These are phyloP conservation scores for Caenorhabditis sp. DNA, from an alignment of 2,888 invertebrate species.

Conservation along the genomic window DNA sequence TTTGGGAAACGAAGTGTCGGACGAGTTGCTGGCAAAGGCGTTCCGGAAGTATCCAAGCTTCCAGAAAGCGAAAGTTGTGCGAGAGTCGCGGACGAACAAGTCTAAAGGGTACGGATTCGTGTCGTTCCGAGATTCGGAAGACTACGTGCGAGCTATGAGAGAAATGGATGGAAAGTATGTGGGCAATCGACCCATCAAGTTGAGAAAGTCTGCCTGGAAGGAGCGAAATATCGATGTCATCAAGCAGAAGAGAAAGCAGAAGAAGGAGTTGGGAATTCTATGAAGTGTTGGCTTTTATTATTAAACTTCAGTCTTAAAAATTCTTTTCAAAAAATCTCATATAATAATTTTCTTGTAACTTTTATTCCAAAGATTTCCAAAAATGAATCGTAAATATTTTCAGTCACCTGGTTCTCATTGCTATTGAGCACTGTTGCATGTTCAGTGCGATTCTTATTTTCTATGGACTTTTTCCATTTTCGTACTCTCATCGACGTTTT, in stretches of 20 bases:
- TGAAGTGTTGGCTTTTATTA: conserved; percentile 10
- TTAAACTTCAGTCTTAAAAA: too few species aligned
- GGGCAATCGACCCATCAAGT: conserved; percentile 97
- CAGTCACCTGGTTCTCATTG: background rate
- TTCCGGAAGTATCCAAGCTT: conserved; percentile 93
- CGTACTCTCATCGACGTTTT: background rate
- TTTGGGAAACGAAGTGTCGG: conserved; percentile 97
- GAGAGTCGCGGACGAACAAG: conserved; percentile 97
- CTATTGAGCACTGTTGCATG: conserved; percentile 37
- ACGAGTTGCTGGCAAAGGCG: conserved; percentile 95
- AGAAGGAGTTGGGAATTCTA: conserved; percentile 88
- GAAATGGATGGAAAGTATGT: conserved; percentile 99
- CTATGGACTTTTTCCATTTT: too few species aligned
- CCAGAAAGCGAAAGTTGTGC: conserved; percentile 93
- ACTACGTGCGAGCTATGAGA: conserved; percentile 98
- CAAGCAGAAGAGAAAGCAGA: conserved; percentile 96
- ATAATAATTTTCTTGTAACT: too few species aligned
- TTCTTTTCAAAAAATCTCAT: too few species aligned
- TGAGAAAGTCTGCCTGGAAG: conserved; percentile 97
- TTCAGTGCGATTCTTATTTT: conserved; percentile 25
- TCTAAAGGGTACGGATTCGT: conserved; percentile 99
- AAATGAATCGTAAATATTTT: background rate
- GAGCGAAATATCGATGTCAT: conserved; percentile 92
- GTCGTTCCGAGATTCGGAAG: conserved; percentile 90
- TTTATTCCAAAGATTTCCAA: background rate